A percentile compares a stretch with the other conserved stretches of the same genome.
These are phyloP conservation scores for Papilio dardanus DNA, from an alignment of 1,140 invertebrate genomes.

Conservation along the genomic window DNA sequence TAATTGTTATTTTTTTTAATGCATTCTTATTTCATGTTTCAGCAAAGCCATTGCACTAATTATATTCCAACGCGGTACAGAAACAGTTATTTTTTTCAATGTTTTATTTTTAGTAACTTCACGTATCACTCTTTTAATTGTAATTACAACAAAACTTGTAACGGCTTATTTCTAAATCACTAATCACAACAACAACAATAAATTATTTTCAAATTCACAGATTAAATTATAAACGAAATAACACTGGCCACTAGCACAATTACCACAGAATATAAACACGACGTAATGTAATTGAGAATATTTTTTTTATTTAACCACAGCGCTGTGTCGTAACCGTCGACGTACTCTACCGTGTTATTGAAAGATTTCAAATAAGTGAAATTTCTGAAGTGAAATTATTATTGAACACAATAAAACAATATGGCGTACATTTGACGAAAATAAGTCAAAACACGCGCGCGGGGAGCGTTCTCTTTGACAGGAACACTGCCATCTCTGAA, in stretches of 20 bases:
- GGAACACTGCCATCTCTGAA: slow-evolving; percentile 61
- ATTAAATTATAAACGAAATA: slow-evolving; percentile 17
- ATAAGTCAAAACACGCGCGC: slow-evolving; percentile 66
- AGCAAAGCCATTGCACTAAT: slow-evolving; percentile 60
- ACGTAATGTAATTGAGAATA: slow-evolving; percentile 35
- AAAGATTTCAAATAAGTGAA: slow-evolving; percentile 26
- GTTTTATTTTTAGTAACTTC: slow-evolving; percentile 52
- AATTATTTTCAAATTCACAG: slow-evolving; percentile 28
- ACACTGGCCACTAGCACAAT: slow-evolving; percentile 24
- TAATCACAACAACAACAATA: slow-evolving; percentile 33
- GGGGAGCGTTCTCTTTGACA: slow-evolving; percentile 48
- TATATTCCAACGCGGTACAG: slow-evolving; percentile 55
- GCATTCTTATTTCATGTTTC: slow-evolving; percentile 53
- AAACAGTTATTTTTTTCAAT: slow-evolving; percentile 56
- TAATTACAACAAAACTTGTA: background rate
- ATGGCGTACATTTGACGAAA: slow-evolving; percentile 73
- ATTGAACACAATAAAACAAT: slow-evolving; percentile 71
- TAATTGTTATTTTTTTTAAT: slow-evolving; percentile 44
- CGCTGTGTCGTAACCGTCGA: slow-evolving; percentile 15
- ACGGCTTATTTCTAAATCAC: background rate
- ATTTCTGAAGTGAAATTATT: slow-evolving; percentile 47
- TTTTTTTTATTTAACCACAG: slow-evolving; percentile 25
- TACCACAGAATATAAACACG: slow-evolving; percentile 35
- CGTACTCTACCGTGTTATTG: slow-evolving; percentile 18
- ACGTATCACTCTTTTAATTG: slow-evolving; percentile 30